Evolutionary conservation across 2,797 vertebrate genomes (phyloP), one percentile per base, ranked within the genome.

Genomic region (Trematomus bernacchii): DNA sequence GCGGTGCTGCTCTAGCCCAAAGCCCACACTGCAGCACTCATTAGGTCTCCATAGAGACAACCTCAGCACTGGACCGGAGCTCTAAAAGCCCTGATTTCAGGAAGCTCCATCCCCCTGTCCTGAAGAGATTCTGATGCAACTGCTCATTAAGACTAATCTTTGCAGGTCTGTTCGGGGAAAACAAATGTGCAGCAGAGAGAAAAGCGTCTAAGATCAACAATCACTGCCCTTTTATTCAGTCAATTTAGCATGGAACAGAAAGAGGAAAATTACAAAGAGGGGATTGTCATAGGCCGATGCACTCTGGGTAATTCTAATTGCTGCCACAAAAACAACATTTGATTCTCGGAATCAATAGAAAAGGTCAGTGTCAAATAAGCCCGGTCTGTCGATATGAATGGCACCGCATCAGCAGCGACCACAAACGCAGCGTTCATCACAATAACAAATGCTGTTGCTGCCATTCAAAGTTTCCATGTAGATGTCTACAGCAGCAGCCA

Each of bases 21-120:
- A 91, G 85, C 89, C 89, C 84, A 83, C 89, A 90, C 91, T 92
- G 91, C 90, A 79, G 89, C 91, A 86, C 87, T 91, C 91, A 92
- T 93, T 92, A 89, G 90, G 94, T 96, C 93, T 94, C 95, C 94
- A 95, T 95, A 94, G 95, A 94, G 94, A 95, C 94, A 87, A 92
- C 82, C 85, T 85, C 90, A 92, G 92, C 90, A 86, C 86, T 71
- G 87, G 90, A 92, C 90, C 91, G 69, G 57, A 92, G 92, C 90
- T 88, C 85, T 89, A 88, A 94, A 92, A 92, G 90, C 89, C 78
- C 86, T 89, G 87, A 86, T 93, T 89, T 93, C 77, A 82, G 78
- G 87, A 89, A 84, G 84, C 86, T 64, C 51, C 83, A 73, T 76
- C 54, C 89, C 86, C 80, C 76, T 13, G 66, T 76, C 73, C 70